Base-by-base conservation (phyloP, 2,113 vertebrate genomes). In the Ursus arctos region DNA sequence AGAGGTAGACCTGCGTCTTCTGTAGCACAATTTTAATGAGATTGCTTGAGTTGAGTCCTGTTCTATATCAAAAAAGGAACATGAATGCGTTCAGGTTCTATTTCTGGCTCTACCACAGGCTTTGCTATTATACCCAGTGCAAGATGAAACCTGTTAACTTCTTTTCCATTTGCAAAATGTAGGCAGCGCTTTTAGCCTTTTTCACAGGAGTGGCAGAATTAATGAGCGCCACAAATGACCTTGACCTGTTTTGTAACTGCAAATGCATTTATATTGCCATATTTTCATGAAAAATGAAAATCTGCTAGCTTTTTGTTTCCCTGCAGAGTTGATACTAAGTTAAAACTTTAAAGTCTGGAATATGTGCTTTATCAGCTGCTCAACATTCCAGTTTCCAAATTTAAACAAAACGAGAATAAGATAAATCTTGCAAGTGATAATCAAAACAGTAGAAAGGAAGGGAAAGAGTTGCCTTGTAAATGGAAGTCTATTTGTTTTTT, bases 341-440 rank as follows among this genome's bases (percentile, higher is more conserved):
- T 94, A 82, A 95, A 95, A 88, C 43, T 71, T 96, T 88, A 55
- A 96, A 97, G 93, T 91, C 80, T 88, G 43, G 33, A 74, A 53
- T 71, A 77, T 83, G 74, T 83, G 40, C 87, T 80, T 88, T 93
- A 88, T 88, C 77, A 86, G 84, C 85, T 89, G 43, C 83, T 91
- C 63, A 97, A 97, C 94, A 82, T 97, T 85, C 92, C 76, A 93
- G 53, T 91, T 97, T 93, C 59, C 79, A 94, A 97, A 96, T 97
- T 92, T 97, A 95, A 97, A 94, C 77, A 97, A 96, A 80, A 94
- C 31, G 43, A 96, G 69, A 90, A 79, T 79, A 95, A 95, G 91
- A 94, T 96, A 96, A 97, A 97, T 90, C 67, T 91, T 95, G 94
- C 81, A 79, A 96, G 88, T 91, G 94, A 94, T 94, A 88, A 97